Percentiles rank a stretch among this genome's conserved stretches.
These are phyloP conservation scores for Ophraella communa DNA, from an alignment of 2,888 invertebrate genomes.

Conservation along the genomic window DNA sequence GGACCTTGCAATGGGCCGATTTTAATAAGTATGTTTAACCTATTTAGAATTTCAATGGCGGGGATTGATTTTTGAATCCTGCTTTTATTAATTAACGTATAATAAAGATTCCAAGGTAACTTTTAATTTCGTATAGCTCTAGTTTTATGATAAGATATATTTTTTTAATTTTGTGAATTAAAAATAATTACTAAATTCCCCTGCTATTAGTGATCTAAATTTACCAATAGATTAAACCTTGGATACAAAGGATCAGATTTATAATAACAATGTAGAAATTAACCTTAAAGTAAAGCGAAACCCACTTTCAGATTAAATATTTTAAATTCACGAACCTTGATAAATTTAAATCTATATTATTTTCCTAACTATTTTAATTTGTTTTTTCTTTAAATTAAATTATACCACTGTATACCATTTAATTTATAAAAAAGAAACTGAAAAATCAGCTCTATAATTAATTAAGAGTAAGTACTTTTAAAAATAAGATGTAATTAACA, in stretches of 20 bases:
- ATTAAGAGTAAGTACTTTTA: too few relatives aligned
- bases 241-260: constrained; percentile 17
- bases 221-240: constrained; percentile 21
- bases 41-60: constrained; percentile 4
- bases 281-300: constrained; percentile 4
- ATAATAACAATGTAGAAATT: constrained; percentile 19
- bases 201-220: not conserved
- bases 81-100: not conserved
- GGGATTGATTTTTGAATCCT: constrained; percentile 2
- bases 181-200: not conserved
- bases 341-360: not conserved
- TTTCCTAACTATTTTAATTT: too few relatives aligned
- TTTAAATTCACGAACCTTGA: not conserved
- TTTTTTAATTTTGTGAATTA: not conserved
- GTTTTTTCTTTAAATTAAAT: too few relatives aligned
- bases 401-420: too few relatives aligned
- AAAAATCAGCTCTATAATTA: too few relatives aligned
- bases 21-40: not conserved
- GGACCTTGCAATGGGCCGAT: not conserved
- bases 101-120: not conserved
- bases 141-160: not conserved
- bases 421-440: too few relatives aligned
- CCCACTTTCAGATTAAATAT: constrained; percentile 9
- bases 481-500: too few relatives aligned
- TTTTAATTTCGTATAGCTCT: not conserved